Base-by-base conservation (phyloP, 2,113 vertebrate species). In the Rhinolophus ferrumequinum region DNA sequence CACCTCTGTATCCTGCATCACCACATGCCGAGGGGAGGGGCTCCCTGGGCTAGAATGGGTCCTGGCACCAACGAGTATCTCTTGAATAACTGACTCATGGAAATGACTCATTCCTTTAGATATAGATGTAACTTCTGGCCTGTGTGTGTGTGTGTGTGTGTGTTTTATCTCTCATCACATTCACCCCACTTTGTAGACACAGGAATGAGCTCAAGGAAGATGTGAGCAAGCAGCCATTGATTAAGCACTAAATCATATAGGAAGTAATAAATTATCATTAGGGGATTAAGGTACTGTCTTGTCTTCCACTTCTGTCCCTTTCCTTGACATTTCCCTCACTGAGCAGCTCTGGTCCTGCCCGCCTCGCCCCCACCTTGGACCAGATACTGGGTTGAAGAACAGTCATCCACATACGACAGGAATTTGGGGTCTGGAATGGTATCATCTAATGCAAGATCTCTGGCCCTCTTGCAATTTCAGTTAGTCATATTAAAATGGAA, bases 21-120 rank as follows among this genome's bases (percentile, higher is more conserved):
- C 30, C 9, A 5, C 3, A 2, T 3, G 16, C 56, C 8, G 1
- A 67, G 35, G 41, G 72, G 83, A 8, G 50, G 7, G 60, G 77
- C 67, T 77, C 8, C n/a, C 41, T 24, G 80, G 73, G 30, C 83
- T 66, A 79, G 75, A 28, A n/a, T 8, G 3, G 28, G 60, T 80
- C 76, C 81, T 3, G 54, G 50, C 0, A 0, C 58, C 50, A 67
- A 41, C 8, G 76, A 52, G 47, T 47, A 41, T 54, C 54, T 76
- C 80, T 19, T 82, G 66, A 80, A 70, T 28, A 73, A 88, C 0
- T 86, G 70, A 95, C 81, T 95, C 87, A 64, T 5, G 30, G 73
- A 80, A 60, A 38, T 95, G 92, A 97, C 54, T 95, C 72, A 88
- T 7, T 81, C 60, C 6, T 50, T 88, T 30, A 58, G 58, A 66